phyloP scores from a whole-genome alignment of 2,888 invertebrate genomes.

The Atrina japonica region DNA sequence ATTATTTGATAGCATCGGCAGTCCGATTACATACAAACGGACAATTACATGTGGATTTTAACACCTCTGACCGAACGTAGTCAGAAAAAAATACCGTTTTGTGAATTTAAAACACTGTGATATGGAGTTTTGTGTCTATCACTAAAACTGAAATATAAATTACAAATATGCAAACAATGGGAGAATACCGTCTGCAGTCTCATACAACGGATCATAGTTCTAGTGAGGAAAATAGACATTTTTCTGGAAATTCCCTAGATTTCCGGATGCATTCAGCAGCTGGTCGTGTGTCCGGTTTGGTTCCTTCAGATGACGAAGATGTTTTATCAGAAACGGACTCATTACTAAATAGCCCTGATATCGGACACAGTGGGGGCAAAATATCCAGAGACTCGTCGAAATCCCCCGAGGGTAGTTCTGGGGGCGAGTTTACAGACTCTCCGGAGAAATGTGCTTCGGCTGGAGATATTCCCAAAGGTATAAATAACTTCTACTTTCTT shows the following conservation, averaged over 20 bases:
- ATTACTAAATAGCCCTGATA: constrained; percentile 20
- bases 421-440: constrained; percentile 8
- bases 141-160: not conserved
- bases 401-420: too few relatives aligned
- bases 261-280: constrained; percentile 20
- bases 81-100: not conserved
- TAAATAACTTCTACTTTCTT: not conserved
- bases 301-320: constrained; percentile 28
- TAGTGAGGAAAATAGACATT: constrained; percentile 12
- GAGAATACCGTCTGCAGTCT: constrained; percentile 13
- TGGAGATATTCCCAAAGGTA: constrained; percentile 2
- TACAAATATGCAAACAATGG: constrained; percentile 1
- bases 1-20: too few relatives aligned
- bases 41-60: too few relatives aligned
- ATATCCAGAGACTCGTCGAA: constrained; percentile 5
- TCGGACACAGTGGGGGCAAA: constrained; percentile 3
- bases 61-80: too few relatives aligned
- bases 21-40: too few relatives aligned
- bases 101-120: not conserved
- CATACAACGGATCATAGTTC: not conserved
- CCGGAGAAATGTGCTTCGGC: not conserved
- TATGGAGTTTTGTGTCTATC: not conserved
- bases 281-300: constrained; percentile 23
- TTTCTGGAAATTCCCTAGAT: constrained; percentile 20
- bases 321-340: constrained; percentile 30